Evolutionary conservation across 2,888 invertebrate genomes (phyloP), one percentile per base, ranked within the genome.

Genomic region (Leucophenga montana): DNA sequence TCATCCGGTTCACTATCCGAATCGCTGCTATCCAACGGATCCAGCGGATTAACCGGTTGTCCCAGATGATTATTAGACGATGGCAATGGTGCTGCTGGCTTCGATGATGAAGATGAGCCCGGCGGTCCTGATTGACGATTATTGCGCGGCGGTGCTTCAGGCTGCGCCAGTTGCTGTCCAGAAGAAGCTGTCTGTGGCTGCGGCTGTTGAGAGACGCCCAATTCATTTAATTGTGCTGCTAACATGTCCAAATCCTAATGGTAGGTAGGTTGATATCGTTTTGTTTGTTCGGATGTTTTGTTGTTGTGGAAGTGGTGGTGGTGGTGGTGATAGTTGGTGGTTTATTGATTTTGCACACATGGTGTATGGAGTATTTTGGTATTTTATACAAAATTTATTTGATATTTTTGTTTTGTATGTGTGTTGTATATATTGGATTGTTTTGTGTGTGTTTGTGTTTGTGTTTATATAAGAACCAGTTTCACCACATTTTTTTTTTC

Each of bases 141-240:
- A 79, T 90, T 93, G 79, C 94, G 91, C 77, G 94, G 94, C 80
- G 93, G 94, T 78, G 92, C 92, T 89, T 92, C 93, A 69, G 92
- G 92, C 77, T 93, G 92, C 75, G 92, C 92, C 76, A 78, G 74
- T 67, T 84, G 75, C 66, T 80, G 81, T 70, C 77, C 77, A 33
- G 71, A 74, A 64, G 78, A 75, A 75, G 84, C 83, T 69, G 86
- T 85, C 76, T 86, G 86, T 73, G 85, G 85, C 80, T 87, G 88
- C 85, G 87, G 88, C 86, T 88, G 88, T 88, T 86, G 87, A 75
- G 86, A 92, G 85, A 94, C 94, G 83, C 95, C 97, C 87, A 98
- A 92, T 90, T 97, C 96, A 90, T 96, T 97, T 88, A 98, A 92
- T 90, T 99, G 97, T 86, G 96, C 97, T 76, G 98, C 98, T 89